Percentiles rank a stretch among this genome's conserved stretches.
Evolutionary conservation across 1,140 invertebrate genomes (phyloP).

Genomic region (Nautilus pompilius): DNA sequence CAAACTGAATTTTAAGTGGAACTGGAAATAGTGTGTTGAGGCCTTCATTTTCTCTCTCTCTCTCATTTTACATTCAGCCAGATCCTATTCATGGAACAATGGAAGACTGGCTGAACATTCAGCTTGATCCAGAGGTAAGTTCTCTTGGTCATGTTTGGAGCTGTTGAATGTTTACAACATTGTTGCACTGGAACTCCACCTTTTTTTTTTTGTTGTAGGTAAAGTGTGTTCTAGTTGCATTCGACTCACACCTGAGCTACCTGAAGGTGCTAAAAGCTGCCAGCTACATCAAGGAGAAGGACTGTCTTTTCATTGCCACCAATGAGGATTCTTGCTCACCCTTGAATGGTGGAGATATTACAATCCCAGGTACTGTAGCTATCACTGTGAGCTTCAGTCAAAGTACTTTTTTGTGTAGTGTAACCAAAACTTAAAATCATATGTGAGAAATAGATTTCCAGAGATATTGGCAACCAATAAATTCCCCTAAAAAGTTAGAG

Average conservation of each 20-base stretch:
- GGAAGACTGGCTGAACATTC: conserved; percentile 36
- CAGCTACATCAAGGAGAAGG: conserved; percentile 71
- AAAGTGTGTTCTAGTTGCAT: conserved; percentile 79
- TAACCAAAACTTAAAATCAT: no score
- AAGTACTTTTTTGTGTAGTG: no score
- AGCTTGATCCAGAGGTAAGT: conserved; percentile 74
- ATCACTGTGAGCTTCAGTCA: no score
- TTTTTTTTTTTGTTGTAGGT: conserved; percentile 39
- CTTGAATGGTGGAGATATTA: conserved; percentile 37
- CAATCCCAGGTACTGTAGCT: conserved; percentile 67
- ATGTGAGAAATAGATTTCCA: no score
- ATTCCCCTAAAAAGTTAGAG: no score
- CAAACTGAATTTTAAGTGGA: no score
- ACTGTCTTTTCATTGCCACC: conserved; percentile 83
- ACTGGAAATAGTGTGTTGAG: no score
- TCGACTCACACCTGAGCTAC: conserved; percentile 88
- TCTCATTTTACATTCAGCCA: conserved; percentile 48
- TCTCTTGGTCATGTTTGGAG: neutral
- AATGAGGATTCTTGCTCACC: conserved; percentile 86
- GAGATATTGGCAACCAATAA: no score
- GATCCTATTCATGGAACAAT: conserved; percentile 31
- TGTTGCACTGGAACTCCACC: no score
- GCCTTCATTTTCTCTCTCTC: no score
- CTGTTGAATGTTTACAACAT: no score
- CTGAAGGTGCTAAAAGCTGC: conserved; percentile 89